Base-by-base conservation (phyloP, 2,113 vertebrate genomes). In the Atractosteus spatula region DNA sequence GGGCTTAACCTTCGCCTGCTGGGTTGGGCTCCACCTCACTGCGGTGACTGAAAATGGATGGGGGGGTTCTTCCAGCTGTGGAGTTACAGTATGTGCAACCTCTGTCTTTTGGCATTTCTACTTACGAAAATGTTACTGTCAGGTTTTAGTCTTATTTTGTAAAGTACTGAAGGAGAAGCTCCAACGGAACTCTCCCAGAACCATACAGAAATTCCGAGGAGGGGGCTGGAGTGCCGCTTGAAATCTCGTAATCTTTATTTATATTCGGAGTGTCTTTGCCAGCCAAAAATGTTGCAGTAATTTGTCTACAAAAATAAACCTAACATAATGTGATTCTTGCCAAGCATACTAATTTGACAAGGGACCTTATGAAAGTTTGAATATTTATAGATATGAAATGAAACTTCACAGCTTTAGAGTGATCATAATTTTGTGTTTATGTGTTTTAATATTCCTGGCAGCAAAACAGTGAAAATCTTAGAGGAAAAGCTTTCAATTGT, bases 311-410 rank as follows among this genome's bases (percentile, higher is more conserved):
- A 78, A 75, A 73, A 74, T 70, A 71, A 64, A 55, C 74, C 29
- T 29, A 73, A 74, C 64, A 73, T 77, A 67, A 69, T 62, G 71
- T 67, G 62, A 72, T 71, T 69, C 70, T 62, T 80, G 81, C 78
- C 81, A 80, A 71, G 74, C 74, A 78, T 77, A 69, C 74, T 78
- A 82, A 80, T 78, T 82, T 76, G 47, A 82, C 74, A 72, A 76
- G 74, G 74, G 72, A 72, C 72, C 54, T 57, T 63, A 74, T 80
- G 73, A 76, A 82, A 82, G 74, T 78, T 78, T 67, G 72, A 80
- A 77, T 80, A 82, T 80, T 82, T 80, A 77, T 76, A 80, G 74
- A 77, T 75, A 73, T 78, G 76, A 77, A 78, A 80, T 82, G 69
- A 82, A 74, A 82, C 76, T 78, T 82, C 78, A 80, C 78, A 77